Evolutionary conservation across 2,888 invertebrate species (phyloP).

Genomic region (Caenorhabditis drosophilae): DNA sequence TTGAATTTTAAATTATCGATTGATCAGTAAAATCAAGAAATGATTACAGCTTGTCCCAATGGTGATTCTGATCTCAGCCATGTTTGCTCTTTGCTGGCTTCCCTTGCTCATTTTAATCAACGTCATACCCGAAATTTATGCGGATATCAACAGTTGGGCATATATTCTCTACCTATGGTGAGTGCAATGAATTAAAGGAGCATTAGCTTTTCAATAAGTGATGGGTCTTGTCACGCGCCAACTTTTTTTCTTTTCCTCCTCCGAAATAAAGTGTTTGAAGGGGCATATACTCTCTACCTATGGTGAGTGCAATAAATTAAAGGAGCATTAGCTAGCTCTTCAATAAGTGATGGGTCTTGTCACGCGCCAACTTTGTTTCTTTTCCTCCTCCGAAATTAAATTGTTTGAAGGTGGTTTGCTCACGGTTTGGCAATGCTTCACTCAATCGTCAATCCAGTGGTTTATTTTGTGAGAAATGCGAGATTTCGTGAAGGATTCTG

Average conservation of each 20-base stretch:
- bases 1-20: too few relatives aligned
- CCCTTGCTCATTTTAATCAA: constrained; percentile 68
- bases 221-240: too few relatives aligned
- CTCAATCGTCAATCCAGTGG: constrained; percentile 65
- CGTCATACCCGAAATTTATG: constrained; percentile 57
- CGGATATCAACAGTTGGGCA: constrained; percentile 53
- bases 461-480: constrained; percentile 63
- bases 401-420: constrained; percentile 59
- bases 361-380: too few relatives aligned
- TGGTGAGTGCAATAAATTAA: constrained; percentile 56
- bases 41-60: constrained; percentile 68
- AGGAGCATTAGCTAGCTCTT: too few relatives aligned
- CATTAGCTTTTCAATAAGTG: too few relatives aligned
- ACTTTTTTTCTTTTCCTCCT: too few relatives aligned
- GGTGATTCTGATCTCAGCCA: constrained; percentile 65
- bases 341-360: too few relatives aligned
- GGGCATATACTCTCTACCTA: constrained; percentile 64
- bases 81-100: constrained; percentile 68
- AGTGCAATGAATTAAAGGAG: too few relatives aligned
- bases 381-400: too few relatives aligned
- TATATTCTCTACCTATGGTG: constrained; percentile 67
- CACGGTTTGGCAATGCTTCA: constrained; percentile 68
- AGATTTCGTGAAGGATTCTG: constrained; percentile 86
- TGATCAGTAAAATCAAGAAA: too few relatives aligned
- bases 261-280: constrained; percentile 24